Base-by-base conservation (phyloP, 2,113 vertebrate species). In the Sinocyclocheilus anophthalmus region DNA sequence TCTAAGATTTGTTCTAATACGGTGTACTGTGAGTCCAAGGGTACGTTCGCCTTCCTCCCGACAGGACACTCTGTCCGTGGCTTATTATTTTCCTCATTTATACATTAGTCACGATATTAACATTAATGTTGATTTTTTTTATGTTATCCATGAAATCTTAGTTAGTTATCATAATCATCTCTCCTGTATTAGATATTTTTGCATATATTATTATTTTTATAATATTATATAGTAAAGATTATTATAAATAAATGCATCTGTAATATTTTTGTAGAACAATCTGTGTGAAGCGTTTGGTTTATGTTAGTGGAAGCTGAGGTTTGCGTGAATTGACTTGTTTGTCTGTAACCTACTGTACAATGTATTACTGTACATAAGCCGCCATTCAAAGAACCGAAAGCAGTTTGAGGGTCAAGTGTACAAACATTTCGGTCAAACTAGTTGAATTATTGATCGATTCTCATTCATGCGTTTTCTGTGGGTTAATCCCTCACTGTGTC, bases 371-470 rank as follows among this genome's bases (percentile, higher is more conserved):
- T 18, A 26, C 7, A 76, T 20, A 76, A 53, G 24, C 2, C 0
- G 10, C 5, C 75, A 26, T 76, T 76, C 24, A 76, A 53, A 76
- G 45, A 30, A 3, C 6, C 73, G 8, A 50, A 45, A 45, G 24
- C 1, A 1, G 30, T 11, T 61, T 42, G 20, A 14, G 33, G 22
- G 20, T 42, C 8, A 80, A 63, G 55, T 39, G 33, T n/a, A 78
- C 26, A 59, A 42, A 80, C 12, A 61, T 63, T 61, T n/a, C 33
- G n/a, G 5, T 18, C 4, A 61, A 79, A 61, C 22, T 24, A 22
- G 33, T 61, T 79, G 55, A 55, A 42, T 80, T 80, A 42, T 13
- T 80, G 57, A 61, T 80, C 9, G 33, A 61, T 24, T 80, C 5
- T n/a, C 10, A 53, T 76, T 53, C 50, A 37, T 20, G 76, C 4